Percentiles rank a stretch among this genome's conserved stretches.
phyloP scores from a whole-genome alignment of 2,797 vertebrate genomes.

The Falco biarmicus region DNA sequence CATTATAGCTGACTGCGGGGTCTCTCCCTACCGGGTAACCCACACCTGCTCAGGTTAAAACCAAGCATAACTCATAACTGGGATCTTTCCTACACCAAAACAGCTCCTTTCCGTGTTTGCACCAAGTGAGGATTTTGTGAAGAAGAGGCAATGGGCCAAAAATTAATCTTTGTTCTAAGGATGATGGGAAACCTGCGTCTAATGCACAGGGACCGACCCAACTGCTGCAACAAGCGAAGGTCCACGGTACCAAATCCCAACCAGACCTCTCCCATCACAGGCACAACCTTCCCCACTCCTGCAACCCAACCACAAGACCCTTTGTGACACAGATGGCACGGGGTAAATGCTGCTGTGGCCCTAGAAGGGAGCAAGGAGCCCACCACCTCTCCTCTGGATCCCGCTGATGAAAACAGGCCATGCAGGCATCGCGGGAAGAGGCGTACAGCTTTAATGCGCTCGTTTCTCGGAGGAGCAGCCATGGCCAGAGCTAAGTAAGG shows the following conservation, averaged over 20 bases:
- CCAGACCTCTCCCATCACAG: background rate
- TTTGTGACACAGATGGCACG: accelerated
- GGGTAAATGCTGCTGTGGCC: background rate
- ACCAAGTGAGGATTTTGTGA: background rate
- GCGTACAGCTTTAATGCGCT: accelerated
- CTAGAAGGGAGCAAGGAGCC: background rate
- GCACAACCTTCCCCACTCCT: background rate
- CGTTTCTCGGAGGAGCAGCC: background rate
- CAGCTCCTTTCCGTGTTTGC: accelerated
- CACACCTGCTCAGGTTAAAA: background rate
- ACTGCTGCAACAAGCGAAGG: accelerated
- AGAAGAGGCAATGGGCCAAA: accelerated
- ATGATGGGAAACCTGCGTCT: background rate
- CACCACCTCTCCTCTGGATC: accelerated
- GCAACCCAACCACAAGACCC: accelerated
- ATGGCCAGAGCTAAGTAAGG: background rate
- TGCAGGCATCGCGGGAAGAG: background rate
- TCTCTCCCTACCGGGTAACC: background rate
- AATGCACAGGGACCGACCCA: accelerated
- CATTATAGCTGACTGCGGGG: accelerated
- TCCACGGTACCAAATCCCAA: accelerated
- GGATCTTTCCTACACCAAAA: background rate
- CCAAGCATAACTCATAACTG: background rate
- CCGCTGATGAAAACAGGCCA: accelerated
- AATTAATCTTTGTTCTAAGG: background rate